Percentiles rank a stretch among this genome's conserved stretches.
phyloP scores from a whole-genome alignment of 2,797 vertebrate species.

The Sebastiscus tertius region DNA sequence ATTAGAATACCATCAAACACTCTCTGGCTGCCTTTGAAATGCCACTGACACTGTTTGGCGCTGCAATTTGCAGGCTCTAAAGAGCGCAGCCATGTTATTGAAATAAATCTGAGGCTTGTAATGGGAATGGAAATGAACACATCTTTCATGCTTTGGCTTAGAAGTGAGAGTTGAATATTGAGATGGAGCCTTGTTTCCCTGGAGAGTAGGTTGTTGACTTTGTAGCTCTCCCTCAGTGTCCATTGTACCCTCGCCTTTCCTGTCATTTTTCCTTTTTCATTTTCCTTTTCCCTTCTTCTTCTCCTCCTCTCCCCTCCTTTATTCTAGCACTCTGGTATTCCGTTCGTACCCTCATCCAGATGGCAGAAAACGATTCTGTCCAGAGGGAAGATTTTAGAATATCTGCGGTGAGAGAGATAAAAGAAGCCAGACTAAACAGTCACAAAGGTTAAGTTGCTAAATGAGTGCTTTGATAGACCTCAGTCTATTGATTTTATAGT shows the following conservation, averaged over 20 bases:
- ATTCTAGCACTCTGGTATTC: conserved; percentile 1
- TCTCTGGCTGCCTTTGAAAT: conserved; percentile 79
- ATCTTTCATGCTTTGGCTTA: conserved; percentile 77
- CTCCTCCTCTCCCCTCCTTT: not conserved
- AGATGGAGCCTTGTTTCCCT: conserved; percentile 67
- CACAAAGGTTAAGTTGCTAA: conserved; percentile 71
- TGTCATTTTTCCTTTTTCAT: conserved; percentile 19
- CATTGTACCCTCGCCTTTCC: conserved; percentile 22
- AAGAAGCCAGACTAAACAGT: conserved; percentile 52
- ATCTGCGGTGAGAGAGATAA: conserved; percentile 45
- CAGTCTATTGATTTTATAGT: conserved; percentile 68
- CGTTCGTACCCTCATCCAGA: conserved; percentile 19
- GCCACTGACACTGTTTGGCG: conserved; percentile 79
- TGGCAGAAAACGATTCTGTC: conserved; percentile 41
- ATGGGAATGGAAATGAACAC: conserved; percentile 82
- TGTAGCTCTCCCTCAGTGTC: conserved; percentile 52
- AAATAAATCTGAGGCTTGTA: conserved; percentile 84
- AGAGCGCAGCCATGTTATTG: conserved; percentile 76
- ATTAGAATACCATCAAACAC: conserved; percentile 84
- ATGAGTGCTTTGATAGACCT: conserved; percentile 71
- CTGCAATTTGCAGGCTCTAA: conserved; percentile 78
- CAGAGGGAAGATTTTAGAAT: conserved; percentile 58
- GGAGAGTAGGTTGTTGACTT: conserved; percentile 69
- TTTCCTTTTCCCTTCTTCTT: conserved; percentile 1
- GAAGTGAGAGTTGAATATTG: conserved; percentile 66